Percentiles rank a stretch among this genome's conserved stretches.
phyloP scores from a whole-genome alignment of 2,797 vertebrate species.

The Percopsis omiscomaycus region DNA sequence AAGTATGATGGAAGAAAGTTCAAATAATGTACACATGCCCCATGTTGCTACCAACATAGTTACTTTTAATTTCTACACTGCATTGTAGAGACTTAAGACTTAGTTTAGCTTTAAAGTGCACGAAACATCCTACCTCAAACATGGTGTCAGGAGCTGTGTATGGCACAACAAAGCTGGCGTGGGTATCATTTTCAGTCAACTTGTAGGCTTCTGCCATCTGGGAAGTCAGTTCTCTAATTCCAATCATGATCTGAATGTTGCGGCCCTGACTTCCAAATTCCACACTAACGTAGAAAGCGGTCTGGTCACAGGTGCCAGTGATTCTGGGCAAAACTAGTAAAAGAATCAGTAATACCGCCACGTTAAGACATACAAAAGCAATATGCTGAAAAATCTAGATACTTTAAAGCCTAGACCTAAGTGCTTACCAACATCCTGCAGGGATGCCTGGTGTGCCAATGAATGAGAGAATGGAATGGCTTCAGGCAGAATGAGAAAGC shows the following conservation, averaged over 20 bases:
- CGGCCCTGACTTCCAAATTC: slow-evolving; percentile 62
- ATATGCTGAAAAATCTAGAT: too few relatives aligned
- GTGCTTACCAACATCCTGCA: slow-evolving; percentile 69
- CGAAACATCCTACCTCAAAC: slow-evolving; percentile 64
- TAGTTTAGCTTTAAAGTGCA: too few relatives aligned
- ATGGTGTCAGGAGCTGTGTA: slow-evolving; percentile 37
- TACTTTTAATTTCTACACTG: too few relatives aligned
- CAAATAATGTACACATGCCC: too few relatives aligned
- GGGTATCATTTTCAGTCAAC: slow-evolving; percentile 57
- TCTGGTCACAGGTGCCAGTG: slow-evolving; percentile 67
- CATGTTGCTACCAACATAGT: too few relatives aligned
- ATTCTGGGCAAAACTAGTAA: slow-evolving; percentile 68
- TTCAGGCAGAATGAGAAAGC: slow-evolving; percentile 72
- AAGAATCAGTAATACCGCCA: not conserved
- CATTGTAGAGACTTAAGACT: too few relatives aligned
- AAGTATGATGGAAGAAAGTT: not conserved
- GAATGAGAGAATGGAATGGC: slow-evolving; percentile 55
- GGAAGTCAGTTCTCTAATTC: slow-evolving; percentile 43
- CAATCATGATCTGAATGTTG: slow-evolving; percentile 59
- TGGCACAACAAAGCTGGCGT: slow-evolving; percentile 63
- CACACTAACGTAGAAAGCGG: slow-evolving; percentile 62
- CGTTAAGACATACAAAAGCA: too few relatives aligned
- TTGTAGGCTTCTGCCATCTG: slow-evolving; percentile 41
- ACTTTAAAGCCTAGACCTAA: too few relatives aligned
- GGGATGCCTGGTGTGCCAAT: slow-evolving; percentile 38